Percentiles rank a stretch among this genome's conserved stretches.
phyloP scores from a whole-genome alignment of 2,888 invertebrate genomes.

The Colostygia pectinataria region DNA sequence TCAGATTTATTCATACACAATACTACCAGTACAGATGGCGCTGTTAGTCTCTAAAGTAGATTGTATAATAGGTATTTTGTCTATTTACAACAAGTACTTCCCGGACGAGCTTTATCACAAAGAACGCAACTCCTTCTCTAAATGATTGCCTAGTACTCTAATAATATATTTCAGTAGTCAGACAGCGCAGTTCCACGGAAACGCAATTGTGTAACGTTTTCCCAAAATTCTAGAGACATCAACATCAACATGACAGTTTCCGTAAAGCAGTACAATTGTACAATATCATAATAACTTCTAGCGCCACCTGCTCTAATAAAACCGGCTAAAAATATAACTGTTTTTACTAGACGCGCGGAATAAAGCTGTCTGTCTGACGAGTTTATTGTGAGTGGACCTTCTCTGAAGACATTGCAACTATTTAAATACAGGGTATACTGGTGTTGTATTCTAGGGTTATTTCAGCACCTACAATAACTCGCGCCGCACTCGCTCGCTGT shows the following conservation, averaged over 20 bases:
- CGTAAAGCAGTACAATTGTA: conserved; percentile 19
- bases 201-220: conserved; percentile 4
- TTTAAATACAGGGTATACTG: conserved; percentile 1
- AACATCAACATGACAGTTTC: conserved; percentile 22
- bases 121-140: too few species aligned
- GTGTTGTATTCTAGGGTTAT: conserved; percentile 1
- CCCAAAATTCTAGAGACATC: conserved; percentile 2
- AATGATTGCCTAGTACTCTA: too few species aligned
- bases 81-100: too few species aligned
- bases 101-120: too few species aligned
- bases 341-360: conserved; percentile 38
- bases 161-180: too few species aligned
- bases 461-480: conserved; percentile 2
- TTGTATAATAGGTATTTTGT: too few species aligned
- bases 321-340: conserved; percentile 39
- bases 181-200: conserved; percentile 6
- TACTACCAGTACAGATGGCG: too few species aligned
- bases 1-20: too few species aligned
- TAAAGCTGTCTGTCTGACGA: conserved; percentile 45
- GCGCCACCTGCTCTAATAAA: conserved; percentile 42
- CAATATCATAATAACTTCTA: conserved; percentile 31
- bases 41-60: too few species aligned
- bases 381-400: conserved; percentile 40
- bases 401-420: conserved; percentile 1
- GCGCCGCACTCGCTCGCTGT: neutral